Conservation (phyloP, 2,888 invertebrate species). For the Cryptus armator region DNA sequence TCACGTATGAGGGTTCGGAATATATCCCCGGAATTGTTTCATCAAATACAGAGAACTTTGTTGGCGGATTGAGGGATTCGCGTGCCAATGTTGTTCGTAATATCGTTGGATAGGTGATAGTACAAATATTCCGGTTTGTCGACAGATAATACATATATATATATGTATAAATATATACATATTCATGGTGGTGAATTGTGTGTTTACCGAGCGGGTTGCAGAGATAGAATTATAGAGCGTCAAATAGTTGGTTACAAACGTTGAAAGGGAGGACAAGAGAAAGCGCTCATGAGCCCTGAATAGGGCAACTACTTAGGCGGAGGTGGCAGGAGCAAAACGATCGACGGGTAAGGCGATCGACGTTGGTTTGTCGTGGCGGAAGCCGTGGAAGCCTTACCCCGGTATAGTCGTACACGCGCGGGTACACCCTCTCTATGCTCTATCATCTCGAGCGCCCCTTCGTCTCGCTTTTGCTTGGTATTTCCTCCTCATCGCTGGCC, state of each 20-base stretch:
- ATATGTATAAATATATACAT: not conserved
- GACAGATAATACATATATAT: not conserved
- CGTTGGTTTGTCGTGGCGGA: constrained; percentile 84
- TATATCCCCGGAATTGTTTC: constrained; percentile 1
- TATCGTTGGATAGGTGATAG: constrained; percentile 40
- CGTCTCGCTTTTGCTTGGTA: constrained; percentile 66
- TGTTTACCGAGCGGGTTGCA: not conserved
- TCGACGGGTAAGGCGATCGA: constrained; percentile 84
- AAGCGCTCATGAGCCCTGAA: constrained; percentile 58
- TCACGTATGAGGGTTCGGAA: too few species aligned
- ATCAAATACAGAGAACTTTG: not conserved
- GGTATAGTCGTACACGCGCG: constrained; percentile 74
- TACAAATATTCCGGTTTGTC: constrained; percentile 37
- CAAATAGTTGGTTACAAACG: constrained; percentile 29
- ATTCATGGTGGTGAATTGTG: not conserved
- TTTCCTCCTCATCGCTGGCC: constrained; percentile 55
- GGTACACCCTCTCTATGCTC: constrained; percentile 69
- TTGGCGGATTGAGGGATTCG: not conserved
- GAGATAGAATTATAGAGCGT: constrained; percentile 33
- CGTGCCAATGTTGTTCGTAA: constrained; percentile 8
- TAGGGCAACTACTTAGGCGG: constrained; percentile 78
- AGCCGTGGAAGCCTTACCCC: constrained; percentile 83
- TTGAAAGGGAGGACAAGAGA: constrained; percentile 43
- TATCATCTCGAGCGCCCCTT: constrained; percentile 64
- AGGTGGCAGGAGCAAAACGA: constrained; percentile 83